Percentiles rank a stretch among this genome's conserved stretches.
These are phyloP conservation scores for Aplysina aerophoba DNA, from an alignment of 37 sponge, comb jelly and placozoan genomes.

Conservation along the genomic window DNA sequence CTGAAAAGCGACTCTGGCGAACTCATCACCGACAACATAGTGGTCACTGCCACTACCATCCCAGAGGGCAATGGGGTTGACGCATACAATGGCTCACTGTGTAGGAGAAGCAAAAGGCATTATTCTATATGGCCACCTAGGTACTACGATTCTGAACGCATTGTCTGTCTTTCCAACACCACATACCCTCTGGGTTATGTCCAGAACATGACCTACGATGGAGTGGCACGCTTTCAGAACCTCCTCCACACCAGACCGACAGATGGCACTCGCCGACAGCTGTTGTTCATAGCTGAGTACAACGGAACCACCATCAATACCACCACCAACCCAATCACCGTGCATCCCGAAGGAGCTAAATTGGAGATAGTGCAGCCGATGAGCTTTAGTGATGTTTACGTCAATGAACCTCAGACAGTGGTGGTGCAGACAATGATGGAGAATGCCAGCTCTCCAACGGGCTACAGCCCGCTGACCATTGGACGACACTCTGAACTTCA, in stretches of 20 bases:
- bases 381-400: not conserved
- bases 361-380: conserved; percentile 22
- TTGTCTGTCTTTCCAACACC: conserved; percentile 33
- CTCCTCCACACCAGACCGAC: conserved; percentile 49
- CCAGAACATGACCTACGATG: conserved; percentile 36
- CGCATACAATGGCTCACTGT: conserved; percentile 34
- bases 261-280: not conserved
- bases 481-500: conserved; percentile 60
- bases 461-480: conserved; percentile 26
- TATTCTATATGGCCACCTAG: conserved; percentile 23
- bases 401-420: conserved; percentile 49
- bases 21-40: conserved; percentile 39
- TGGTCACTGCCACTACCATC: conserved; percentile 52
- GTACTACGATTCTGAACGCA: conserved; percentile 5
- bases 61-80: not conserved
- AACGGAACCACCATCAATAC: conserved; percentile 15
- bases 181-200: conserved; percentile 48
- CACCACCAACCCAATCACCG: conserved; percentile 30
- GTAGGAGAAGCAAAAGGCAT: conserved; percentile 23
- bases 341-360: conserved; percentile 38
- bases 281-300: conserved; percentile 34
- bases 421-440: conserved; percentile 42
- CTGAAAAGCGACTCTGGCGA: conserved; percentile 31
- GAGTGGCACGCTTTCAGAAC: conserved; percentile 50
- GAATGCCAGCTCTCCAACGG: conserved; percentile 20